Base-by-base conservation (phyloP, 1,140 invertebrate genomes). In the Ridgeia piscesae region DNA sequence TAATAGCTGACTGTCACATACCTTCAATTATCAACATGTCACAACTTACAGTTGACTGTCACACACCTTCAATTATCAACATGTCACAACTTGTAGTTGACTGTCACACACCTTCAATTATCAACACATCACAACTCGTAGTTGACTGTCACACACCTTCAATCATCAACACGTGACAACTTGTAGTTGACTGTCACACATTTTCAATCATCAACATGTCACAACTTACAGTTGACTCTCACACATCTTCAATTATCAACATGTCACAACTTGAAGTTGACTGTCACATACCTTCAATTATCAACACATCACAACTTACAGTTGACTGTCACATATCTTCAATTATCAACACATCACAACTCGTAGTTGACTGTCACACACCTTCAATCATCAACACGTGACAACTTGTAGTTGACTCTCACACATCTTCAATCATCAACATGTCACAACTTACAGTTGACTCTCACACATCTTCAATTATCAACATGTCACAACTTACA, bases 171-270 rank as follows among this genome's bases (percentile, higher is more conserved):
- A 35, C 2, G 11, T 35, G 1, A 33, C 91, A 42, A 35, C 11
- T 50, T 42, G 17, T 48, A 2, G 8, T 33, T 6, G 6, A 91
- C 89, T 34, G 34, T 33, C 21, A 0, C 31, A 90, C 31, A 2
- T 17, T 33, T 14, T 31, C n/a, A 90, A 0, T 31, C 11, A 31
- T 77, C 0, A 77, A 8, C 58, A 21, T 27, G 58, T 9, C 4
- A 77, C 58, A 77, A 0, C 4, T 27, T 9, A 9, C 27, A 21
- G 58, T 77, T 31, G 2, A 0, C 27, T 21, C 11, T 21, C 14
- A 42, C 42, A 42, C 95, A 96, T 96, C 95, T 96, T 89, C 34
- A 94, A 91, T 21, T 35, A 91, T 35, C 14, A 48, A 35, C 34
- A 35, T 14, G 11, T 35, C 21, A 33, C 91, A 42, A 35, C 11